Base-by-base conservation (phyloP, 2,888 invertebrate species). In the Athetis lepigone region DNA sequence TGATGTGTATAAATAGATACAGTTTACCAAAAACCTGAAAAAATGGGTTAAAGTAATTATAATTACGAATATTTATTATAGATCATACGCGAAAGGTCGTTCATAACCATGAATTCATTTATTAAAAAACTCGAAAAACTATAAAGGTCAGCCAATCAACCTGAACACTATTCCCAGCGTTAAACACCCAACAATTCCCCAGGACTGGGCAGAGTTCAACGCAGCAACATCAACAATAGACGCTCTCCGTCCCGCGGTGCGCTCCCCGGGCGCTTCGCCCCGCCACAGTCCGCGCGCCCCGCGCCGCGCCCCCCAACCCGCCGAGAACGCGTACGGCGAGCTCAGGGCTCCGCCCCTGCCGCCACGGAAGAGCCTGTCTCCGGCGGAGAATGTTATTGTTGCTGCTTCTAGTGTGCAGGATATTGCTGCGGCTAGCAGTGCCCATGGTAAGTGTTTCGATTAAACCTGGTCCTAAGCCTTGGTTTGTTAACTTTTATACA, bases 141-240 rank as follows among this genome's bases (percentile, higher is more conserved):
- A n/a, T n/a, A n/a, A n/a, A n/a, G n/a, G n/a, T n/a, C n/a, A n/a
- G n/a, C n/a, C n/a, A n/a, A n/a, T n/a, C n/a, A n/a, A n/a, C n/a
- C n/a, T n/a, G n/a, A n/a, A n/a, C n/a, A n/a, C n/a, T n/a, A n/a
- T n/a, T n/a, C n/a, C n/a, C n/a, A n/a, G n/a, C n/a, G n/a, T n/a
- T n/a, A n/a, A n/a, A n/a, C n/a, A n/a, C n/a, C n/a, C n/a, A 25
- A 25, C 11, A 29, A 29, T 33, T 2, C 9, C 33, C 13, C 84
- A 96, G 96, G 96, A 96, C 71, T 96, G 96, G 91, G 92, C 93
- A 13, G 96, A 96, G 67, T 96, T 96, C 91, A 96, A 96, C 89
- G 96, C 96, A 13, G 96, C 96, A 0, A 96, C 96, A 2, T 96
- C 96, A 2, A 96, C 96, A 1, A 95, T 96, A 65, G 96, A 95